phyloP scores from a whole-genome alignment of 2,888 invertebrate species.

The Atethmia centrago region DNA sequence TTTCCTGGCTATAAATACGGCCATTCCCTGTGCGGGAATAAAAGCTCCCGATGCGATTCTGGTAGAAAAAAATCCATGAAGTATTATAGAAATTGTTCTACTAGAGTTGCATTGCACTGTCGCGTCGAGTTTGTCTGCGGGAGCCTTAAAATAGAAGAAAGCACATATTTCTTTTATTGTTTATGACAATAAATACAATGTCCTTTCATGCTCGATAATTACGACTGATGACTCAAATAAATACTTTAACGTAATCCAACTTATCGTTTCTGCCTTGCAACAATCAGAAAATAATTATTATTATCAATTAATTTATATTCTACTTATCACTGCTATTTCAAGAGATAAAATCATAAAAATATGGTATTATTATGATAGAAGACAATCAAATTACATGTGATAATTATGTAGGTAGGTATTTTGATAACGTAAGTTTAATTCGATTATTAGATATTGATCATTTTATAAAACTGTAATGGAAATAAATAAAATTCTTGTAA shows the following conservation, averaged over 20 bases:
- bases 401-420: no score
- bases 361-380: conserved; percentile 17
- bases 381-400: not conserved
- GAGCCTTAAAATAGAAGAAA: not conserved
- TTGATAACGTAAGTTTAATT: conserved; percentile 13
- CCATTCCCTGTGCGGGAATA: not conserved
- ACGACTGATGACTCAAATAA: not conserved
- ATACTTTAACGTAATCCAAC: conserved; percentile 5
- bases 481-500: not conserved
- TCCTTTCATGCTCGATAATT: not conserved
- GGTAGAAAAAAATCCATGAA: no score
- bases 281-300: conserved; percentile 18
- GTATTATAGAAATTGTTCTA: no score
- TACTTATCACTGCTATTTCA: conserved; percentile 20
- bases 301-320: conserved; percentile 23
- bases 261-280: conserved; percentile 19
- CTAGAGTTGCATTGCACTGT: no score
- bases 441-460: not conserved
- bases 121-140: no score
- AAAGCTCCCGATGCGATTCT: not conserved
- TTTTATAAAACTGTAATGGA: not conserved
- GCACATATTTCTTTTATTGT: not conserved
- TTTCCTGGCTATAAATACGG: conserved; percentile 35
- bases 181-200: not conserved
- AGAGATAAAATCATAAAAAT: conserved; percentile 17